These are phyloP conservation scores for Drosophila incognita DNA, from an alignment of 2,888 invertebrate species.

Conservation along the genomic window DNA sequence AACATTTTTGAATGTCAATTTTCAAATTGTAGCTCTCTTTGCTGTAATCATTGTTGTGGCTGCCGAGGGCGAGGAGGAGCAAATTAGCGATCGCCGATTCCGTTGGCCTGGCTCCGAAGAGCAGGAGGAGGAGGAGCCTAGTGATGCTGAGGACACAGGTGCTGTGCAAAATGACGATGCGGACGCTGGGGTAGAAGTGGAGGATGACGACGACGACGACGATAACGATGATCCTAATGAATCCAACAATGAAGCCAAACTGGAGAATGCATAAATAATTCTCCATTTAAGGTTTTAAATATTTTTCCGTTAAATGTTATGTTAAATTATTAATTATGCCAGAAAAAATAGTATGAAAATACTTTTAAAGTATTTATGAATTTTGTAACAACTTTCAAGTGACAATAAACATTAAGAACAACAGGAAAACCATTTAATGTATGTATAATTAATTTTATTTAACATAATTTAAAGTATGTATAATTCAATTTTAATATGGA, in stretches of 20 bases:
- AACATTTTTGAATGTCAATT: not conserved
- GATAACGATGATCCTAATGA: conserved; percentile 10
- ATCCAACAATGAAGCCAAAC: not conserved
- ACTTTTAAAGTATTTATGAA: conserved; percentile 6
- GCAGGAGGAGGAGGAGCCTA: conserved; percentile 21
- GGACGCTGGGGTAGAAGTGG: not conserved
- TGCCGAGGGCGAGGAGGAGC: conserved; percentile 22
- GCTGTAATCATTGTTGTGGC: conserved; percentile 54
- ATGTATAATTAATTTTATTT: conserved; percentile 80
- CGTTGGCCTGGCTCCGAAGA: conserved; percentile 60
- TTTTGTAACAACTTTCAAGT: not conserved
- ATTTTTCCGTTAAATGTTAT: conserved; percentile 21
- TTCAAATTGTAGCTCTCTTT: conserved; percentile 51
- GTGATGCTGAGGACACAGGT: not conserved
- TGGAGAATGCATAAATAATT: conserved; percentile 18
- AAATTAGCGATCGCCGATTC: conserved; percentile 68
- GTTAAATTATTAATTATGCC: conserved; percentile 7
- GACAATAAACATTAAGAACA: conserved; percentile 2
- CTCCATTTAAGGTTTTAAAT: conserved; percentile 1
- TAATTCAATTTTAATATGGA: conserved; percentile 78
- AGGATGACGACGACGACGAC: not conserved
- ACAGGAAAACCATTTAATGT: not conserved
- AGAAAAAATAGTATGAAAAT: not conserved
- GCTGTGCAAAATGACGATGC: not conserved
- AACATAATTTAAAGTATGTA: conserved; percentile 78